Conservation (phyloP, 2,113 vertebrate species). For the Arenaria interpres region DNA sequence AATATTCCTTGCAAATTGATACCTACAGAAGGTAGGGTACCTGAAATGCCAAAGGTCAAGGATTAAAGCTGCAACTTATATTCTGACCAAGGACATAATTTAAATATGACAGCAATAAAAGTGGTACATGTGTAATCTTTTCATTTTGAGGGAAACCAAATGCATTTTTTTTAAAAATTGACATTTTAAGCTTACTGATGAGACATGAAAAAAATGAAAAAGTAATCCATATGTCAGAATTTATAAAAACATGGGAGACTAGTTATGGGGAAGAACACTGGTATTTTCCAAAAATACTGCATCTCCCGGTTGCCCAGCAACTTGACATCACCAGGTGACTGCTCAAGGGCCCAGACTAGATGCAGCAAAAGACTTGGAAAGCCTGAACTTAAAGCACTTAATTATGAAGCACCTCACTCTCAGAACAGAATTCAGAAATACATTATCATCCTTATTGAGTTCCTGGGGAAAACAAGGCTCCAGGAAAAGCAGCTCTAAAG, state of each 20-base stretch:
- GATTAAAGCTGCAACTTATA: neutral
- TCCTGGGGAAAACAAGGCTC: neutral
- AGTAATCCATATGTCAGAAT: neutral
- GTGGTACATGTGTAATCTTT: neutral
- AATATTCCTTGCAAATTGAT: neutral
- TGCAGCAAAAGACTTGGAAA: neutral
- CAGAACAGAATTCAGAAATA: neutral
- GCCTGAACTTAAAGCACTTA: neutral
- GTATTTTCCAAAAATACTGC: neutral
- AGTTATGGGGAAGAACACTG: neutral
- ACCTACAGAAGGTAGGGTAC: neutral
- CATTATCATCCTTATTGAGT: neutral
- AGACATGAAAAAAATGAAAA: neutral
- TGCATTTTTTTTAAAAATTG: neutral
- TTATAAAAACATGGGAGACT: neutral
- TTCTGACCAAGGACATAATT: neutral
- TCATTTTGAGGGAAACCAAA: neutral
- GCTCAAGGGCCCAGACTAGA: neutral
- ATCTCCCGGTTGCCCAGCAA: conserved; percentile 3
- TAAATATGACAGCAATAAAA: neutral
- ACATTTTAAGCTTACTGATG: neutral
- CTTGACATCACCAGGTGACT: neutral
- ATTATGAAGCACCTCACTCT: neutral
- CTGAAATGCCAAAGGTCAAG: neutral
- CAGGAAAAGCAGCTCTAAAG: neutral